These are phyloP conservation scores for Zoanthus sansibaricus DNA, from an alignment of 92 coral and sea anemone species.

Conservation along the genomic window DNA sequence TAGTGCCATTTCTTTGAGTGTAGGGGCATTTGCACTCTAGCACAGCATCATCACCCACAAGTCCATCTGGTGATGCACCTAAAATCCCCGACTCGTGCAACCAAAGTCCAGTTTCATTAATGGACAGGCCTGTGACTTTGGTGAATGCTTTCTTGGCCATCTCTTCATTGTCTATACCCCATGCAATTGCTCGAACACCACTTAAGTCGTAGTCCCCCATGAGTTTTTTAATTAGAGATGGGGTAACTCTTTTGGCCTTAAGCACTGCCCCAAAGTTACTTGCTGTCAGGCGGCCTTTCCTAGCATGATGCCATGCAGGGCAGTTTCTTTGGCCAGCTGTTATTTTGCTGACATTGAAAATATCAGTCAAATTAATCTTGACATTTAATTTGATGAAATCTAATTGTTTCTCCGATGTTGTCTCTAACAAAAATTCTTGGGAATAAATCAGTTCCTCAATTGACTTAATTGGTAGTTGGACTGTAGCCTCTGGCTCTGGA, in stretches of 20 bases:
- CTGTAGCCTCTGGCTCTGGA: constrained; percentile 43
- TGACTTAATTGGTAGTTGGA: constrained; percentile 45
- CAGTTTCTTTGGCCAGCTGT: constrained; percentile 58
- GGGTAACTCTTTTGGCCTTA: constrained; percentile 58
- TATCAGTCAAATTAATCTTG: constrained; percentile 29
- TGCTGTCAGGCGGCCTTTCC: constrained; percentile 61
- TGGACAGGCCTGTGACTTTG: constrained; percentile 31
- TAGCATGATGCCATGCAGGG: constrained; percentile 50
- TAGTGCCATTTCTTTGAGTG: constrained; percentile 26
- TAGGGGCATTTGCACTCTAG: constrained; percentile 36
- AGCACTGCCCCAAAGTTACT: constrained; percentile 54
- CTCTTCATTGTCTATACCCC: constrained; percentile 50
- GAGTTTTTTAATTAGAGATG: constrained; percentile 54
- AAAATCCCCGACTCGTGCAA: constrained; percentile 19
- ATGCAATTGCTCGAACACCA: constrained; percentile 36
- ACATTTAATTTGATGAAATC: constrained; percentile 22
- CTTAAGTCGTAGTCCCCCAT: constrained; percentile 55
- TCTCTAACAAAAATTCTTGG: constrained; percentile 34
- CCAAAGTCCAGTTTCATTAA: constrained; percentile 29
- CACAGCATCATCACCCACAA: constrained; percentile 26
- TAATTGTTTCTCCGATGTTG: constrained; percentile 35
- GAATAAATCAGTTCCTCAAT: constrained; percentile 38
- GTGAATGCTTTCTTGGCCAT: constrained; percentile 37
- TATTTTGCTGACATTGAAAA: constrained; percentile 35
- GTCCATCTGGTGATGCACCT: constrained; percentile 36